Evolutionary conservation across 2,888 invertebrate genomes (phyloP).

Genomic region (Netelia virgata): DNA sequence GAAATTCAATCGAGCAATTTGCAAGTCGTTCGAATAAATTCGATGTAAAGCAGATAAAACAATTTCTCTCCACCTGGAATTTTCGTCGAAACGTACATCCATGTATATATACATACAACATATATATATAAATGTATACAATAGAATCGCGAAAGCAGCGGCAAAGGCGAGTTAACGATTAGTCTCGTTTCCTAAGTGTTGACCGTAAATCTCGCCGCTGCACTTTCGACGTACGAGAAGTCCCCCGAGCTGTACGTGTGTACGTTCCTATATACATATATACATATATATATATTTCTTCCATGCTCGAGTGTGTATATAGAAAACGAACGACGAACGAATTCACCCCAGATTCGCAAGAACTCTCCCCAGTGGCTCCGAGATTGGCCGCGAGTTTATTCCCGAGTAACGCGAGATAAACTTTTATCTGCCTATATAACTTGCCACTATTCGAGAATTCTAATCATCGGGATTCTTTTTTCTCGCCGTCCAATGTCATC

Average conservation of each 20-base stretch:
- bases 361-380: constrained; percentile 6
- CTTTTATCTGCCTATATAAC: not conserved
- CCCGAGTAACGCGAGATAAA: constrained; percentile 29
- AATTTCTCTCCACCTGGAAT: too few species aligned
- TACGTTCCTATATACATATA: not conserved
- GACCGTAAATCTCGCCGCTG: constrained; percentile 40
- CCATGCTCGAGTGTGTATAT: not conserved
- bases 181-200: constrained; percentile 22
- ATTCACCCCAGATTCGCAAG: constrained; percentile 27
- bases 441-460: constrained; percentile 30
- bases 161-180: constrained; percentile 3
- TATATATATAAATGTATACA: not conserved
- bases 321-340: not conserved
- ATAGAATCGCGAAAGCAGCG: constrained; percentile 7
- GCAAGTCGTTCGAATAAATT: too few species aligned
- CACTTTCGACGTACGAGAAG: constrained; percentile 30
- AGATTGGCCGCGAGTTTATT: constrained; percentile 44
- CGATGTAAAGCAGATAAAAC: too few species aligned
- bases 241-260: not conserved
- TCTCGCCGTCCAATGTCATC: not conserved
- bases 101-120: too few species aligned
- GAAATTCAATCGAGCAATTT: too few species aligned
- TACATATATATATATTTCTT: too few species aligned
- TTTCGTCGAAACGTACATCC: too few species aligned
- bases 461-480: constrained; percentile 26